Base-by-base conservation (phyloP, 2,797 vertebrate species). In the Amblyopsis hoosieri region DNA sequence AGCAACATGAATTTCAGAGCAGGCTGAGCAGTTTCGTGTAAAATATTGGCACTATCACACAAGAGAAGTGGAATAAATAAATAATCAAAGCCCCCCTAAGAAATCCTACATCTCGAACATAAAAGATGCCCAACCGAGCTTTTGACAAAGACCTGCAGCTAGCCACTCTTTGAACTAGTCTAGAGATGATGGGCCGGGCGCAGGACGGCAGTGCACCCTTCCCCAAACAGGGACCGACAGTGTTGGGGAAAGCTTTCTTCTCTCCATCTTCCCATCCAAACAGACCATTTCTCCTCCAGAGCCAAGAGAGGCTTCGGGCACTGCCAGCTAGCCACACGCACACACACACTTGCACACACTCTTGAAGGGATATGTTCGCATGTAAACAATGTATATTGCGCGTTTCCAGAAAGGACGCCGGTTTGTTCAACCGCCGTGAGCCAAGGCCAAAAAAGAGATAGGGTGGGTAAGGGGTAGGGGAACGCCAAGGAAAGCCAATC, bases 91-190 rank as follows among this genome's bases (percentile, higher is more conserved):
- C 93, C 86, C 75, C 93, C 87, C 86, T 10, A 81, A 94, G 94
- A 94, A 94, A 94, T 92, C 92, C 93, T 92, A 96, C 94, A 95
- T 95, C 94, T 94, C 87, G 70, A 84, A 95, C 94, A 96, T 95
- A 94, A 96, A 96, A 97, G 95, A 93, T 91, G 85, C 94, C 94
- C 96, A 94, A 87, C 94, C 72, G 91, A 75, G 93, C 92, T 93
- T 94, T 89, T 92, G 95, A 96, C 95, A 95, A 95, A 96, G 94
- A 95, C 94, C 95, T 95, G 94, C 92, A 95, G 94, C 94, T 87
- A 90, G 87, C 86, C 74, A 54, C 74, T 87, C 95, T 97, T 96
- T 96, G 95, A 96, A 96, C 94, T 92, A 78, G 10, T 80, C 77
- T 80, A 89, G 91, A 91, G 91, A 91, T 94, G 94, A 95, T 89